Evolutionary conservation across 2,888 invertebrate species (phyloP), one percentile per base, ranked within the genome.

Genomic region (Apodemia hepburni): DNA sequence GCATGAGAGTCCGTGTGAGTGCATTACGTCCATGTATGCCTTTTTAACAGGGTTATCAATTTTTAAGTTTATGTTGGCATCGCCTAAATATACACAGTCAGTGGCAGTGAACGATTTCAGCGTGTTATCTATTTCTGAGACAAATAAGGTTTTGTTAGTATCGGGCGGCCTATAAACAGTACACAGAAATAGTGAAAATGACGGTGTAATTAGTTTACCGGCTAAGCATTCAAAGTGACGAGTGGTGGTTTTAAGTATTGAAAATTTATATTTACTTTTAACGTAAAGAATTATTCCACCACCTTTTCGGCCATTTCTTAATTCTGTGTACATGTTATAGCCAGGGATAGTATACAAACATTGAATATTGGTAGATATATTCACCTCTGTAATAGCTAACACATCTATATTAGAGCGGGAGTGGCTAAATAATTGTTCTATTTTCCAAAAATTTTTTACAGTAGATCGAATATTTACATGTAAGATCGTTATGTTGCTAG

Each of bases 1-100:
- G 59, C 59, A 62, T 15, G 59, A 42, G 12, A 62, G 59, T 27
- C 62, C 59, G 38, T 59, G 62, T 1, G 35, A 35, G 22, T 35
- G 29, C 42, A 62, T 51, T 5, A 38, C 35, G n/a, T 62, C 33
- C 59, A 59, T 8, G 29, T 58, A 58, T 58, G 45, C 27, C 38
- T 58, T 61, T 61, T 45, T 61, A 6, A 42, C n/a, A 18, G 59
- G 35, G 18, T 17, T 42, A 29, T 59, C 59, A 3, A 15, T 35
- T 15, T 18, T 42, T 27, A 59, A 42, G 42, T 59, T 22, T 7
- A 59, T 59, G 42, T 59, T 59, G 15, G 35, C 35, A 15, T 59
- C 59, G 12, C 59, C 59, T 42, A 59, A 15, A 0, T 17, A 59
- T 35, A 59, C 42, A n/a, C 38, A 15, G 18, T 42, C 59, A 15